Evolutionary conservation across 2,888 invertebrate species (phyloP).

Genomic region (Athalia rosae): DNA sequence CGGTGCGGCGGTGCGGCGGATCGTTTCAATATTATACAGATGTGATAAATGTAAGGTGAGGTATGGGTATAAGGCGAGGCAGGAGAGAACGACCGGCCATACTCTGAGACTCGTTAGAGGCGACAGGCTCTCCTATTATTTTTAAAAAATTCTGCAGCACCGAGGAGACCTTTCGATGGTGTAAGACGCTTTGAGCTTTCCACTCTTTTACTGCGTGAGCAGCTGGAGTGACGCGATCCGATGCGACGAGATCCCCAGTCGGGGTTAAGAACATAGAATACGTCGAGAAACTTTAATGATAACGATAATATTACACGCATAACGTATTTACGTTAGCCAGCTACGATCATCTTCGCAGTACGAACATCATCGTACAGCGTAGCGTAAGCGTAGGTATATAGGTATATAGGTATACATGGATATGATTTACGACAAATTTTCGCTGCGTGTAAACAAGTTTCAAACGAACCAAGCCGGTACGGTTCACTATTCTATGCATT

Average conservation of each 20-base stretch:
- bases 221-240: slow-evolving; percentile 11
- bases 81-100: not conserved
- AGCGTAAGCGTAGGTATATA: too few relatives aligned
- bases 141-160: not conserved
- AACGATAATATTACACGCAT: slow-evolving; percentile 33
- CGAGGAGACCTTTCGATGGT: slow-evolving; percentile 4
- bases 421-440: slow-evolving; percentile 36
- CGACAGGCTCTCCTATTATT: slow-evolving; percentile 3
- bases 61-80: not conserved
- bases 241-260: not conserved
- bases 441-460: slow-evolving; percentile 27
- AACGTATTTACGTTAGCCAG: slow-evolving; percentile 28
- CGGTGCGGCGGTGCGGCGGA: too few relatives aligned
- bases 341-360: too few relatives aligned
- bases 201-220: not conserved
- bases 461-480: not conserved
- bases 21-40: too few relatives aligned
- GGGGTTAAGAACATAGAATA: slow-evolving; percentile 32
- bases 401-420: slow-evolving; percentile 21
- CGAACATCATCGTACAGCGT: too few relatives aligned
- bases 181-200: slow-evolving; percentile 12
- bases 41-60: not conserved
- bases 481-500: too few relatives aligned
- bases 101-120: slow-evolving; percentile 21
- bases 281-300: slow-evolving; percentile 39